Base-by-base conservation (phyloP, 2,797 vertebrate genomes). In the Petrocephalus sullivani region DNA sequence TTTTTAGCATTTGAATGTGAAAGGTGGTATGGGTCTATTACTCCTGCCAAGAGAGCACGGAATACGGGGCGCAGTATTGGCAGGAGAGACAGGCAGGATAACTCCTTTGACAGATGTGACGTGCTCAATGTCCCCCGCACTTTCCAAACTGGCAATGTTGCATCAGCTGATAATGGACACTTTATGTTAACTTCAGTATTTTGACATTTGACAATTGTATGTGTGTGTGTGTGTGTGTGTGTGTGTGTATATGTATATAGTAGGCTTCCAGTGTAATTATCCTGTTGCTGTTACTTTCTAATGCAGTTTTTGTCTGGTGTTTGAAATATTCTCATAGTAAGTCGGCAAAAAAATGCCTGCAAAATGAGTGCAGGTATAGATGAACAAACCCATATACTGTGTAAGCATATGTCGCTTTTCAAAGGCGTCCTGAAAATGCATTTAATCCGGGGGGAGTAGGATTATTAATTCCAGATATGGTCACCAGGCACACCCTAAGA, bases 71-170 rank as follows among this genome's bases (percentile, higher is more conserved):
- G 41, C 16, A 49, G 75, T 81, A n/a, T 46, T 49, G 75, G 41
- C 75, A 81, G 19, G 19, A 81, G 8, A 19, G 19, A 81, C 75
- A 81, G 41, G 49, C 19, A 3, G 75, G 8, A 4, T 37, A 75
- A 75, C 37, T 75, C 67, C 67, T 75, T 75, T 75, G 67, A 75
- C 67, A 75, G 67, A 75, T 75, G 67, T 75, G 67, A 75, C 67
- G 28, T 75, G 37, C 49, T 81, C 41, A 81, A n/a, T 81, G 75
- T 81, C 46, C 75, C 75, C n/a, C 75, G 49, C 19, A 49, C 16
- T 81, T 49, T 81, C 16, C 37, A 81, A 49, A 81, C 19, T 81
- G 75, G 75, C 37, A 81, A 49, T 81, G 75, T 81, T 81, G 41
- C 41, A 46, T 81, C 41, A 81, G n/a, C 19, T 81, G 75, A 81